Conservation (phyloP, 2,888 invertebrate species). For the Syrista parreyssii region DNA sequence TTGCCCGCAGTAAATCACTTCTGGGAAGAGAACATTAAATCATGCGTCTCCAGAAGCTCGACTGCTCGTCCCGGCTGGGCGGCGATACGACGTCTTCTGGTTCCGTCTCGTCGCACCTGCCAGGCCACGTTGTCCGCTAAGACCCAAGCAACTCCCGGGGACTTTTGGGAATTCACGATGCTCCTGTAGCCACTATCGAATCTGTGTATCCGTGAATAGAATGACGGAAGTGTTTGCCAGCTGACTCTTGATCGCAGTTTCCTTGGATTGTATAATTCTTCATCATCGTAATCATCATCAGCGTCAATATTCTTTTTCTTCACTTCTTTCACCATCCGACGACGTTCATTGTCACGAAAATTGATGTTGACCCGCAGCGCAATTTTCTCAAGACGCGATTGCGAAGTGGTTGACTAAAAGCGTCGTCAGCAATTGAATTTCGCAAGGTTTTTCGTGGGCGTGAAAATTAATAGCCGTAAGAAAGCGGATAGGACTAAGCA, state of each 20-base stretch:
- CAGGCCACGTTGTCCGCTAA: slow-evolving; percentile 11
- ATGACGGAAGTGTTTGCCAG: neutral
- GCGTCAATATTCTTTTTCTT: neutral
- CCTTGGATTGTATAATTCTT: neutral
- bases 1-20: slow-evolving; percentile 17
- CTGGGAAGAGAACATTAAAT: slow-evolving; percentile 8
- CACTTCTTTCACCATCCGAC: neutral
- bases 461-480: slow-evolving; percentile 18
- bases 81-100: slow-evolving; percentile 12
- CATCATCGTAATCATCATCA: neutral
- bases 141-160: neutral
- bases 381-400: neutral
- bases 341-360: neutral
- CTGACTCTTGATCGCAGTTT: neutral
- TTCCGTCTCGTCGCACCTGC: slow-evolving; percentile 28
- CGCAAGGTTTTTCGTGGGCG: slow-evolving; percentile 1
- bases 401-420: neutral
- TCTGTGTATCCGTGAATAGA: neutral
- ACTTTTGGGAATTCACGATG: neutral
- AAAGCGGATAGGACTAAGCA: slow-evolving; percentile 2
- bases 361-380: neutral
- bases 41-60: slow-evolving; percentile 13
- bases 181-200: neutral
- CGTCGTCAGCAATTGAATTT: neutral
- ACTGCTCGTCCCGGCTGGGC: slow-evolving; percentile 26